These are phyloP conservation scores for Cercocebus atys DNA, from an alignment of 2,113 vertebrate genomes.

Conservation along the genomic window DNA sequence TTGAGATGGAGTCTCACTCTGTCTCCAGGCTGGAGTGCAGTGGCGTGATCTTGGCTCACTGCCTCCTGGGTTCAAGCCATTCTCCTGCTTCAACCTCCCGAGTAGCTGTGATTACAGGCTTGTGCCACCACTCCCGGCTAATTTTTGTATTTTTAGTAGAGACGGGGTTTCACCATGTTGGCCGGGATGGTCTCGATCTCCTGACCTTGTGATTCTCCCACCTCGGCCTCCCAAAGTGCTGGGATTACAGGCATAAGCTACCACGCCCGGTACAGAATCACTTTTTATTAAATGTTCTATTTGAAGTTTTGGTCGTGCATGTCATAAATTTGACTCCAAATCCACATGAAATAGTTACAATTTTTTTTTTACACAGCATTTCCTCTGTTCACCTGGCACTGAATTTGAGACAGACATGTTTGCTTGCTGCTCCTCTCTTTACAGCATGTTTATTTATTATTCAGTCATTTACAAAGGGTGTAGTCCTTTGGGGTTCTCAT, in stretches of 20 bases:
- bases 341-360: neutral
- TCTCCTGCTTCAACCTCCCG: no score
- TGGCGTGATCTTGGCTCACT: rapidly evolving
- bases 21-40: no score
- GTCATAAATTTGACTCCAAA: neutral
- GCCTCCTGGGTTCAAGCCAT: no score
- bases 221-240: no score
- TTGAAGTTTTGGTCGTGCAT: neutral
- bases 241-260: no score
- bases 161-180: no score
- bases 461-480: neutral
- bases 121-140: no score
- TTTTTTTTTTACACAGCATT: neutral
- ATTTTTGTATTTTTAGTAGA: no score
- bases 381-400: neutral
- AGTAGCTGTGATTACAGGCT: no score
- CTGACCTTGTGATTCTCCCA: no score
- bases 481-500: neutral
- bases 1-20: no score
- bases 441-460: neutral
- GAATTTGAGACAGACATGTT: neutral
- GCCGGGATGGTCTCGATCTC: no score
- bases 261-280: neutral
- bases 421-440: neutral
- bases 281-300: neutral